Conservation (phyloP, 2,888 invertebrate species). For the Xylophagus ater region DNA sequence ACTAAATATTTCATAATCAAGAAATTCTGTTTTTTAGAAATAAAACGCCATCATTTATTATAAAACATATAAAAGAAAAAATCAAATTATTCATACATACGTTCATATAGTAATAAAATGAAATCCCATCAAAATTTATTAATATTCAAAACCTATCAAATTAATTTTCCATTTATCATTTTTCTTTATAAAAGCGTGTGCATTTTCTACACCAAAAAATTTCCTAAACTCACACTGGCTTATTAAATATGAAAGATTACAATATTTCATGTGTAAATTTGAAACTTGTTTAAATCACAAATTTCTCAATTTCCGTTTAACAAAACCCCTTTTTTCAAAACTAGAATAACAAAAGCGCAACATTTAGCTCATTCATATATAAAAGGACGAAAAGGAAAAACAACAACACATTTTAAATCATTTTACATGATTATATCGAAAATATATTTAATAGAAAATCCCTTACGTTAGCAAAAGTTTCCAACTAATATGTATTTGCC, state of each 20-base stretch:
- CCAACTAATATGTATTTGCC: no score
- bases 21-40: not conserved
- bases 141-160: no score
- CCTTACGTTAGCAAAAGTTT: conserved; percentile 13
- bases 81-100: not conserved
- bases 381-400: no score
- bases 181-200: no score
- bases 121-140: conserved; percentile 1
- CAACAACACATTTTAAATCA: no score
- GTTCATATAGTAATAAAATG: not conserved
- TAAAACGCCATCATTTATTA: not conserved
- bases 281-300: conserved; percentile 22
- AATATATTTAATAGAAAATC: conserved; percentile 1
- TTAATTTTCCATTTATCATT: conserved; percentile 20
- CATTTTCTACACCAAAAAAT: no score
- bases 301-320: conserved; percentile 24
- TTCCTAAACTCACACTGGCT: no score
- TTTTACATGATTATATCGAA: not conserved
- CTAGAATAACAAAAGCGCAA: no score
- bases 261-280: conserved; percentile 19
- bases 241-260: no score
- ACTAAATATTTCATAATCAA: no score
- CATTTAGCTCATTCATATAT: no score
- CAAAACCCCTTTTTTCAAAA: no score
- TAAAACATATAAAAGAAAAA: not conserved